Conservation (phyloP, 2,888 invertebrate genomes). For the Chaetogeoica ovagalla region DNA sequence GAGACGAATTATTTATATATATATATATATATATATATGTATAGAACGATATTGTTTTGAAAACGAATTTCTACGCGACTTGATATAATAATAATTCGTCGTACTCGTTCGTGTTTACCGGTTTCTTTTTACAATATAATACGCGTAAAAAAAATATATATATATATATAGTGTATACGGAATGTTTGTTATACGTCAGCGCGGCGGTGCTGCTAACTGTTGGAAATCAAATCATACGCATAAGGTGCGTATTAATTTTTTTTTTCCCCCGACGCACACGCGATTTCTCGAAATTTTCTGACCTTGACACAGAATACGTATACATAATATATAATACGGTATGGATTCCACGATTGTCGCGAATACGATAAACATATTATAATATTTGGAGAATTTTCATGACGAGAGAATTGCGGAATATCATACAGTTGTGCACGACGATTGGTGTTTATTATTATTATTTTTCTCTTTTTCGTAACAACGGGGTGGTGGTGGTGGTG, state of each 20-base stretch:
- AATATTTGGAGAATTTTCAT: too few species aligned
- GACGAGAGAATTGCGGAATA: not conserved
- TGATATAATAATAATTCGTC: not conserved
- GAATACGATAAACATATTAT: too few species aligned
- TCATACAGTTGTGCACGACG: not conserved
- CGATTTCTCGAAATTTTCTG: slow-evolving; percentile 27
- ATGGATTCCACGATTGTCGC: not conserved
- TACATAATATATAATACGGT: not conserved
- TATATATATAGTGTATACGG: not conserved
- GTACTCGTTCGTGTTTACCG: not conserved
- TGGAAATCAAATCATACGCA: not conserved
- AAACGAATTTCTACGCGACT: too few species aligned
- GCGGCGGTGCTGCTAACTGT: too few species aligned
- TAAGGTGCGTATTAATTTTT: slow-evolving; percentile 3
- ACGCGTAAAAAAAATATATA: not conserved
- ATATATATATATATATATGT: too few species aligned
- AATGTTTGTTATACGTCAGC: slow-evolving; percentile 20
- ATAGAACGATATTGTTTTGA: too few species aligned
- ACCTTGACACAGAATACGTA: slow-evolving; percentile 17
- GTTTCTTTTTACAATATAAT: not conserved
- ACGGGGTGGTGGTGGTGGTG: not conserved
- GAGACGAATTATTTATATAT: too few species aligned
- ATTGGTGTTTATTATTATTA: not conserved
- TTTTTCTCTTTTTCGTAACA: not conserved
- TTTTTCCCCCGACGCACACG: not conserved